Evolutionary conservation across 2,797 vertebrate species (phyloP).

Genomic region (Naso thynnoides): DNA sequence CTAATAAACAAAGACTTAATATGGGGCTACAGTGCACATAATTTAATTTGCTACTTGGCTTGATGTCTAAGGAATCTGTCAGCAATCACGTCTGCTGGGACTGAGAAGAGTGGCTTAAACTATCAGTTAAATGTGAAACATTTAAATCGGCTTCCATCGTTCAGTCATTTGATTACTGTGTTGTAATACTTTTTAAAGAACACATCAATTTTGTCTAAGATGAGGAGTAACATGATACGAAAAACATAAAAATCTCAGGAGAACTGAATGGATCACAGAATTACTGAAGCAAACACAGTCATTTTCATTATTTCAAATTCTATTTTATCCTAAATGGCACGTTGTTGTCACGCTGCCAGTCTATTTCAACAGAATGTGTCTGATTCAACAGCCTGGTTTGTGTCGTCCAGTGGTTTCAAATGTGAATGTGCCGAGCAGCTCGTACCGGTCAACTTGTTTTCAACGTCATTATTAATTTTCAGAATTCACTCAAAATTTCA

Average conservation of each 20-base stretch:
- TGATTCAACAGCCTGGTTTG: background rate
- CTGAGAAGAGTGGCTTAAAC: background rate
- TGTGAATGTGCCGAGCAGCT: too few relatives aligned
- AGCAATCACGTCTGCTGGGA: background rate
- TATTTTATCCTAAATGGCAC: too few relatives aligned
- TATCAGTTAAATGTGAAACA: background rate
- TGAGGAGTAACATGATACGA: background rate
- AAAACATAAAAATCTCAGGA: background rate
- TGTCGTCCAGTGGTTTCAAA: too few relatives aligned
- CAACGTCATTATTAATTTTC: background rate
- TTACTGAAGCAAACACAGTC: too few relatives aligned
- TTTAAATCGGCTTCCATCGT: background rate
- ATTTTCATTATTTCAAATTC: too few relatives aligned
- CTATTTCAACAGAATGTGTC: background rate
- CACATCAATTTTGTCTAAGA: background rate
- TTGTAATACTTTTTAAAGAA: too few relatives aligned
- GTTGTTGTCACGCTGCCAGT: background rate
- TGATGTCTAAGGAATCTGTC: slow-evolving; percentile 3
- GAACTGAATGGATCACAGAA: too few relatives aligned
- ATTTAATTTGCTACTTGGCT: slow-evolving; percentile 20
- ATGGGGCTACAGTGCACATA: background rate
- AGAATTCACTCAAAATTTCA: background rate
- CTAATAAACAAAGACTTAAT: slow-evolving; percentile 32
- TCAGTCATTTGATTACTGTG: background rate
- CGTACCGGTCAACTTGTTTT: too few relatives aligned